These are phyloP conservation scores for Hoplostethus mediterraneus DNA, from an alignment of 2,797 vertebrate species.

Conservation along the genomic window DNA sequence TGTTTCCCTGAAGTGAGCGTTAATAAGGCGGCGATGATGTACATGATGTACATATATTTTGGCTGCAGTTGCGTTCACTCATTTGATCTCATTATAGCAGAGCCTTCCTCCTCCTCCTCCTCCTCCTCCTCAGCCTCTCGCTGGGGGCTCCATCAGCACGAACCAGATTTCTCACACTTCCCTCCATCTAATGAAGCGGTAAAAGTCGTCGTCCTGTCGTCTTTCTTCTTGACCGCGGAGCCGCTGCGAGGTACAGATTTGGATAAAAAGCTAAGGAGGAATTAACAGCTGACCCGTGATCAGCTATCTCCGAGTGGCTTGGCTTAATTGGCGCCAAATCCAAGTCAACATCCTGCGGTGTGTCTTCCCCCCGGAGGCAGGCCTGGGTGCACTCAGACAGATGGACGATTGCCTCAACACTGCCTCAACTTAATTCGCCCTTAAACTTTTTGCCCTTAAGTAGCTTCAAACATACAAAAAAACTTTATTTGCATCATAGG, in stretches of 20 bases:
- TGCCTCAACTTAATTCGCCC: conserved; percentile 18
- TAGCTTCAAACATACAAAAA: conserved; percentile 30
- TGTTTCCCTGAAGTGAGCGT: conserved; percentile 22
- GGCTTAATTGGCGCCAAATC: conserved; percentile 52
- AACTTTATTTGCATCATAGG: conserved; percentile 15
- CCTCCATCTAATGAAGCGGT: conserved; percentile 22
- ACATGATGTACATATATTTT: conserved; percentile 45
- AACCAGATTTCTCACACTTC: conserved; percentile 9
- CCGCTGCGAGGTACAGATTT: conserved; percentile 31
- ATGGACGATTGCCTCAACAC: background rate
- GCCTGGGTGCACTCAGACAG: conserved; percentile 1
- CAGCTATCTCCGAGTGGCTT: conserved; percentile 17
- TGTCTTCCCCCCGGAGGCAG: conserved; percentile 4
- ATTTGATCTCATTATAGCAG: conserved; percentile 48
- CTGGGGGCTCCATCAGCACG: conserved; percentile 10
- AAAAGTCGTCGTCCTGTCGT: background rate
- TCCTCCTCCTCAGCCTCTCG: background rate
- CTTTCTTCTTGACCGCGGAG: conserved; percentile 9
- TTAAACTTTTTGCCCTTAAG: conserved; percentile 5
- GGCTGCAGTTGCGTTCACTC: conserved; percentile 43
- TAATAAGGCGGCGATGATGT: conserved; percentile 54
- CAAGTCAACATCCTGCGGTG: background rate
- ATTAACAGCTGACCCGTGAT: conserved; percentile 11
- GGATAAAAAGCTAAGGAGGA: conserved; percentile 19
- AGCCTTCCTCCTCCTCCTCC: conserved; percentile 31